Evolutionary conservation across 2,113 vertebrate genomes (phyloP).

Genomic region (Cavia porcellus): DNA sequence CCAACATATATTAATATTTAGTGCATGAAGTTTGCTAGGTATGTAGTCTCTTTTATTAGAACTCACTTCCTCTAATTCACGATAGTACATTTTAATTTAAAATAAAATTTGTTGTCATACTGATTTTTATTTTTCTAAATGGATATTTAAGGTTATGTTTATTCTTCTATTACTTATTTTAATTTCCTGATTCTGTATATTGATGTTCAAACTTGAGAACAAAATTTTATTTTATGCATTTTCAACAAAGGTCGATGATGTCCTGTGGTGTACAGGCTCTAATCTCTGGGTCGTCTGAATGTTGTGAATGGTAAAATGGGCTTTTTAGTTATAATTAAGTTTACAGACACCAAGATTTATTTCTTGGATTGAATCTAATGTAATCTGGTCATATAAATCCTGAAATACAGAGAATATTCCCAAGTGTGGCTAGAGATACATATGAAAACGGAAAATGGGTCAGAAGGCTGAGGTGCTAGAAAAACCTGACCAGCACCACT

Average conservation of each 20-base stretch:
- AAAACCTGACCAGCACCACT: not conserved
- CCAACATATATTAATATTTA: not conserved
- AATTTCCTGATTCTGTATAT: not conserved
- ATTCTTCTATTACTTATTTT: not conserved
- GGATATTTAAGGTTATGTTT: not conserved
- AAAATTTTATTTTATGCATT: not conserved
- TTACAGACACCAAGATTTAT: not conserved
- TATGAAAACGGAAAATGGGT: not conserved
- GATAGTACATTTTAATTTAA: not conserved
- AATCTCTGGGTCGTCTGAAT: not conserved
- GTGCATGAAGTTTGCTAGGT: not conserved
- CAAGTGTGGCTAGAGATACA: not conserved
- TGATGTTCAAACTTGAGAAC: not conserved
- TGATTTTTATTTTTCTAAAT: slow-evolving; percentile 36
- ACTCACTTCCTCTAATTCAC: not conserved
- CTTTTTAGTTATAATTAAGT: not conserved
- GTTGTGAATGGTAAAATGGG: not conserved
- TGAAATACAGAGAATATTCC: not conserved
- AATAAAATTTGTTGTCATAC: not conserved
- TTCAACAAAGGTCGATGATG: not conserved
- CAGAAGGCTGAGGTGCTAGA: not conserved
- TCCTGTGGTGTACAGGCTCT: not conserved
- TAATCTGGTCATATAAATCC: not conserved
- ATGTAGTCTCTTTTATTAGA: not conserved
- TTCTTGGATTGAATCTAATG: not conserved